Conservation (phyloP, 2,797 vertebrate species). For the Podarcis lilfordi region DNA sequence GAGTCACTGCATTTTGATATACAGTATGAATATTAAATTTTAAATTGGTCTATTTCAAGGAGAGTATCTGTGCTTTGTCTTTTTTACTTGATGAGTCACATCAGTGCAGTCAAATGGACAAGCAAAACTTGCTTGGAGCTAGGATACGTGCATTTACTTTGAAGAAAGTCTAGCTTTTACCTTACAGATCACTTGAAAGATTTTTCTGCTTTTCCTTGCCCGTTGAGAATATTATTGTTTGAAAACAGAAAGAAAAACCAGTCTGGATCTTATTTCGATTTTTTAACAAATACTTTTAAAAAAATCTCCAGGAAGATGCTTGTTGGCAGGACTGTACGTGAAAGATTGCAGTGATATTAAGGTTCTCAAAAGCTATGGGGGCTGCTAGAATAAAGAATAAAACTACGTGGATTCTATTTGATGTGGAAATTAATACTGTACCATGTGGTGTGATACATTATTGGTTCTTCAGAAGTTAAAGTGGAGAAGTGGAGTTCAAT, state of each 20-base stretch:
- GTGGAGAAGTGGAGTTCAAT: no score
- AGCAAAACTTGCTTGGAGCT: constrained; percentile 18
- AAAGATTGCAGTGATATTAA: background rate
- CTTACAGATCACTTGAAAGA: background rate
- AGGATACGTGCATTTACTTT: background rate
- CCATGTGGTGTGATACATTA: no score
- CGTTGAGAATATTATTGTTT: constrained; percentile 2
- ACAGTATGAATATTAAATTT: background rate
- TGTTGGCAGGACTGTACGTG: background rate
- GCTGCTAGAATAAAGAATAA: background rate
- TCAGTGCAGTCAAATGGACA: background rate
- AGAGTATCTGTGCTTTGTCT: background rate
- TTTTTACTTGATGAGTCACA: constrained; percentile 8
- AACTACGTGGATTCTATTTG: background rate
- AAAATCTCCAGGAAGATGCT: background rate
- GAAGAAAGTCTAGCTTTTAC: constrained; percentile 14
- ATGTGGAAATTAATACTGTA: background rate
- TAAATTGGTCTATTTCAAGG: background rate
- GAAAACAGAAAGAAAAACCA: constrained; percentile 18
- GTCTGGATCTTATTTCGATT: background rate
- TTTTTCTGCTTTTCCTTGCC: constrained; percentile 12
- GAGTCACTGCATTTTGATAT: background rate
- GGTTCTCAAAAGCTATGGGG: background rate
- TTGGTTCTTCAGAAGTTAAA: no score
- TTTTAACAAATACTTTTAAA: background rate